Conservation (phyloP, 2,888 invertebrate genomes). For the Cynaeus angustus region DNA sequence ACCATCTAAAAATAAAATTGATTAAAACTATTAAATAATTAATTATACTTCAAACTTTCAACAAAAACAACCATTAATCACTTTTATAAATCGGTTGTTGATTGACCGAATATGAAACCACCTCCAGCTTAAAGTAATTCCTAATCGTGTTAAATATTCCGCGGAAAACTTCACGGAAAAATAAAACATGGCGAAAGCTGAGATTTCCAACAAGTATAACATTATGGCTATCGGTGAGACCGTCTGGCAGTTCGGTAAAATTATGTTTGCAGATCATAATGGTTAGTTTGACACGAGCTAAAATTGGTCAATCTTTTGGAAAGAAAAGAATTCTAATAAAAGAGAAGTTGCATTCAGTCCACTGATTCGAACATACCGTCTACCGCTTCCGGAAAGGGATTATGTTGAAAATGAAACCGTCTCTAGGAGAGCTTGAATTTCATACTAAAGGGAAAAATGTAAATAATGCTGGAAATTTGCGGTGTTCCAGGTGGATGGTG, state of each 20-base stretch:
- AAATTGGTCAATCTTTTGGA: constrained; percentile 70
- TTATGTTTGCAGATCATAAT: constrained; percentile 68
- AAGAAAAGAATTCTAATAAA: constrained; percentile 69
- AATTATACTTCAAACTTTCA: constrained; percentile 37
- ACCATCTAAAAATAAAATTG: constrained; percentile 31
- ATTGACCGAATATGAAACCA: constrained; percentile 2
- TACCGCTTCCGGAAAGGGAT: constrained; percentile 63
- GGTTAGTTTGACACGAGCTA: constrained; percentile 68
- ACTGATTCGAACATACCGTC: constrained; percentile 60
- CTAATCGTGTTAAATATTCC: not conserved
- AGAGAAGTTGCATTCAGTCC: constrained; percentile 65
- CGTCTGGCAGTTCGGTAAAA: constrained; percentile 55
- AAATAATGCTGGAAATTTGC: constrained; percentile 22
- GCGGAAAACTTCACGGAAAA: constrained; percentile 13
- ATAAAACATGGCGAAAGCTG: constrained; percentile 13
- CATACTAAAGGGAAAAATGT: constrained; percentile 11
- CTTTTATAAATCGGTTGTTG: constrained; percentile 28
- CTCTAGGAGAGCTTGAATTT: constrained; percentile 49
- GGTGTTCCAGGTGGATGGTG: constrained; percentile 3
- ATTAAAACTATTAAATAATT: constrained; percentile 44
- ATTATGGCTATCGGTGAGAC: no score
- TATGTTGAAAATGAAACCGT: constrained; percentile 66
- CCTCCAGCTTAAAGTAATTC: not conserved
- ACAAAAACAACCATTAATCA: constrained; percentile 44
- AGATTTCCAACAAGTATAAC: constrained; percentile 37